Base-by-base conservation (phyloP, 2,113 vertebrate genomes). In the Elachura formosa region DNA sequence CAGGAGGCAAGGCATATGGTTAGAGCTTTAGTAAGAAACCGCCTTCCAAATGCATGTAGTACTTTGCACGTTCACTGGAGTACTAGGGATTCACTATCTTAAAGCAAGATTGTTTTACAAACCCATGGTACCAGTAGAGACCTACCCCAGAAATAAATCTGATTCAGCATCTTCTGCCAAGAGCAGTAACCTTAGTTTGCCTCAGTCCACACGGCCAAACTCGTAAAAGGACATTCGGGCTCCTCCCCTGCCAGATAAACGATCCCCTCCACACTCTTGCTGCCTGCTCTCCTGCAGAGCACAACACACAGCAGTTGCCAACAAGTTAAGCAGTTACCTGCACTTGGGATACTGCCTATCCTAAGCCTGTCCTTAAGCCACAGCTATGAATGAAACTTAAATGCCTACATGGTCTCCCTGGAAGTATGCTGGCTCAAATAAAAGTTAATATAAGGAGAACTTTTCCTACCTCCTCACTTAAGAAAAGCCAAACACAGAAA, bases 21-120 rank as follows among this genome's bases (percentile, higher is more conserved):
- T n/a, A 71, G 72, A 67, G 8, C 4, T 52, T 77, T 29, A 59
- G 29, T 18, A 23, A 90, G 31, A 63, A 88, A 52, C 9, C 78
- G 52, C 40, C 25, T 87, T 63, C n/a, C 25, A 61, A 74, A 73
- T 0, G 1, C 13, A 58, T 1, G 0, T 4, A 56, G 41, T 18
- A n/a, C 54, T 77, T 36, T 52, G 12, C 45, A 80, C 8, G 28
- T 54, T 74, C 51, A 26, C 26, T 56, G 28, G 24, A 74, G 15
- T 40, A 63, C 66, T 4, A 48, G 8, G 14, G 20, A 85, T 43
- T 40, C 10, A 3, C 23, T 51, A 14, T 12, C 31, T 82, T 45
- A 66, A 34, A 56, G 26, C 26, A 64, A 10, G 14, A 58, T 1
- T 58, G 33, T 64, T 84, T 81, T 59, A 78, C 56, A 51, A 62